Evolutionary conservation across 2,888 invertebrate genomes (phyloP), one percentile per base, ranked within the genome.

Genomic region (Ophion obscuratus): DNA sequence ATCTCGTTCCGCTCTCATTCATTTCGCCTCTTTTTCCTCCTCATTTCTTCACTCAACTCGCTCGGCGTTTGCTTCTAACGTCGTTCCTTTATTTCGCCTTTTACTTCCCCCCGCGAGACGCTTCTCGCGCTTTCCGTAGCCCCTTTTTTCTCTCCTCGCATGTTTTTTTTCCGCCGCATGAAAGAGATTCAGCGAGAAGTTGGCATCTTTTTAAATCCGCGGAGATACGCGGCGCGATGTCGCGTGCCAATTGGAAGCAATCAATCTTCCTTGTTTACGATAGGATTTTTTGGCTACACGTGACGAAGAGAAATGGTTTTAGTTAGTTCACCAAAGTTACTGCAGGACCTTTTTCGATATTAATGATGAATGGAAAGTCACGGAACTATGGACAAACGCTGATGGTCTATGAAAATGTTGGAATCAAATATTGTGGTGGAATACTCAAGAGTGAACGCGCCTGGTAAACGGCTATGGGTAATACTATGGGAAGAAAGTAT

Each of bases 1-100:
- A 68, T 68, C 68, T 70, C 59, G 40, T 77, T 68, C 40, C 77
- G 27, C 77, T 40, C 36, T 57, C 67, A 59, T 61, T 70, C 27
- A 36, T 61, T 47, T 20, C 57, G n/a, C 59, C 9, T 14, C 31
- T 70, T 78, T 70, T 76, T 70, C 14, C 20, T 47, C 31, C 10
- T 31, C 17, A 61, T 36, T 44, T 27, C 57, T 4, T 64, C 17
- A 20, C 20, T 70, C n/a, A 3, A 1, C 61, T 70, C 20, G 27
- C 61, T 27, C 20, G 44, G 0, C 62, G n/a, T 70, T 62, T 62
- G 10, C 47, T 47, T n/a, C 17, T 17, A 61, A 62, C 44, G 61
- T 68, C 47, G 40, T 76, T 64, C 11, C 53, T 66, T 53, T 47
- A 70, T 78, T 70, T 20, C 70, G 14, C 47, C 6, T 57, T 47